These are phyloP conservation scores for Habroteleia sp. DNA, from an alignment of 2,888 invertebrate species.

Conservation along the genomic window DNA sequence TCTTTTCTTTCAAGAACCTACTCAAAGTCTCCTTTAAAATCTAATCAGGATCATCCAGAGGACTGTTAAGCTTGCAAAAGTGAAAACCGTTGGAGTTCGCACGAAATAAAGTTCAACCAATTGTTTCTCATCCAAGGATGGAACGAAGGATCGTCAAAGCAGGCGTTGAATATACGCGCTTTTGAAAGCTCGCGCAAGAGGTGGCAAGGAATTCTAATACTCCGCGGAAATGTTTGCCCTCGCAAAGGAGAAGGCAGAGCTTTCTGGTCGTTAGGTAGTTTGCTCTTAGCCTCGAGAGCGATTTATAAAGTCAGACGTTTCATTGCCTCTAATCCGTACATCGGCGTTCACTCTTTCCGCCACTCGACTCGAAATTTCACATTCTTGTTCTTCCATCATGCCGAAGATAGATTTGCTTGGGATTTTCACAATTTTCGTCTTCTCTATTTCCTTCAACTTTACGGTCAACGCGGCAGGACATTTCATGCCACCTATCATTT, in stretches of 20 bases:
- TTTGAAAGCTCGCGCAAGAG: constrained; percentile 18
- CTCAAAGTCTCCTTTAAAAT: no score
- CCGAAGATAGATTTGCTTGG: constrained; percentile 74
- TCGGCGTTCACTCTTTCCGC: constrained; percentile 40
- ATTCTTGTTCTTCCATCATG: constrained; percentile 70
- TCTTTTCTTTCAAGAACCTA: no score
- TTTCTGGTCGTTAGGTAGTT: constrained; percentile 55
- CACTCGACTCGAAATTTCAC: constrained; percentile 33
- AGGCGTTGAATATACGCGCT: constrained; percentile 12
- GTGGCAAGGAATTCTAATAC: constrained; percentile 51
- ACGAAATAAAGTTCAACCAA: constrained; percentile 3
- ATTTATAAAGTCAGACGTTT: constrained; percentile 73
- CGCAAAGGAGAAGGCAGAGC: constrained; percentile 40
- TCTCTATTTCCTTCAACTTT: constrained; percentile 46
- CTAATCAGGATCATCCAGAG: constrained; percentile 1
- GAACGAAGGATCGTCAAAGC: constrained; percentile 16
- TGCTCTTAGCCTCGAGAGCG: constrained; percentile 65
- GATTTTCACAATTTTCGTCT: constrained; percentile 61
- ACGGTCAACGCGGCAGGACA: constrained; percentile 28
- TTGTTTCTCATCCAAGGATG: constrained; percentile 4
- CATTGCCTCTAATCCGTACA: constrained; percentile 66
- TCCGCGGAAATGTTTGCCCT: constrained; percentile 47
- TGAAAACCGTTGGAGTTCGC: background rate
- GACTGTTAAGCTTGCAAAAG: background rate
- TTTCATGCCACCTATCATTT: constrained; percentile 63